Base-by-base conservation (phyloP, 2,888 invertebrate species). In the Teleogryllus oceanicus region DNA sequence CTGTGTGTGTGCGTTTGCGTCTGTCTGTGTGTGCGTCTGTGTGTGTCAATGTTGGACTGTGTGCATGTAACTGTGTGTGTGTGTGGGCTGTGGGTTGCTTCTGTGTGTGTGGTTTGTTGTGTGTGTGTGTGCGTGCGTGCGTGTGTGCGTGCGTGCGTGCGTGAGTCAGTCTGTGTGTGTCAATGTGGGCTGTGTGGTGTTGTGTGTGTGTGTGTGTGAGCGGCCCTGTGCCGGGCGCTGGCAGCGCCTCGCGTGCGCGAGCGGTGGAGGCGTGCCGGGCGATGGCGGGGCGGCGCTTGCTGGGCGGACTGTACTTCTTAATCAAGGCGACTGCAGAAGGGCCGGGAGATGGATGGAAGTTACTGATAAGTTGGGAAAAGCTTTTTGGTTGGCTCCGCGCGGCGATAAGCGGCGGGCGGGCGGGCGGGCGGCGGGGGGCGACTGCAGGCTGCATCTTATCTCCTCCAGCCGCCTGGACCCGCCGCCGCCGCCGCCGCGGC, bases 301-400 rank as follows among this genome's bases (percentile, higher is more conserved):
- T 75, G 77, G 49, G 62, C 62, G 79, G 76, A 79, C 79, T 79
- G 76, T 79, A 79, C 76, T 74, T 51, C 75, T 79, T 76, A 79
- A 79, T 77, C 76, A 79, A 76, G 37, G 37, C 37, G 79, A 74
- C 79, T 20, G 79, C 49, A 50, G 78, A 75, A 78, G 78, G 78
- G 79, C 75, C 62, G 79, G 77, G 81, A 81, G 81, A 81, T 81
- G 80, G 81, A 81, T 81, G 81, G 75, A 74, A 78, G 77, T 21
- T 51, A 51, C 75, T 78, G 81, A 81, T 81, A 81, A 81, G 80
- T 62, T 37, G 50, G 79, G 75, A 78, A 78, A 80, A 80, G 81
- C 81, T 81, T 81, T 81, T 76, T 78, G 81, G 81, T 77, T 79
- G 77, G 76, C 78, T 78, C 51, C 76, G 77, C 49, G 80, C 75